Conservation (phyloP, 2,797 vertebrate species). For the Rhinatrema bivittatum region DNA sequence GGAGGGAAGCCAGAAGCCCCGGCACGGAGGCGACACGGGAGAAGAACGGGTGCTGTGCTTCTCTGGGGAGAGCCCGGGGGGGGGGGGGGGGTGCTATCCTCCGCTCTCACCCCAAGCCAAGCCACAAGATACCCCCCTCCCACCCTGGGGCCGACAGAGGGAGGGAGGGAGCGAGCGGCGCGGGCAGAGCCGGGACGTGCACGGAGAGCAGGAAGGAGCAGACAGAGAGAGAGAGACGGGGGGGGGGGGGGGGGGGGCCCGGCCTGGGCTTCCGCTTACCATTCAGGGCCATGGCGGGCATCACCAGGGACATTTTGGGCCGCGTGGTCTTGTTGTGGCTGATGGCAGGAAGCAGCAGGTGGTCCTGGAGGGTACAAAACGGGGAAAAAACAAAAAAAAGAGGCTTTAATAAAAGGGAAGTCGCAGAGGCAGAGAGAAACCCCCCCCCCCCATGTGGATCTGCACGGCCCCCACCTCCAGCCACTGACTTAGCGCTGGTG, state of each 20-base stretch:
- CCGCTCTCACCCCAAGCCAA: too few species aligned
- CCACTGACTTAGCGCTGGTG: too few species aligned
- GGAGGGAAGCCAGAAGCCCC: not conserved
- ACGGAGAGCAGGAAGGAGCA: not conserved
- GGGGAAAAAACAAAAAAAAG: too few species aligned
- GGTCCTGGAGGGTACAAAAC: slow-evolving; percentile 33
- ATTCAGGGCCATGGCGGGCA: slow-evolving; percentile 83
- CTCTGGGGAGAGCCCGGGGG: too few species aligned
- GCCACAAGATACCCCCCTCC: too few species aligned
- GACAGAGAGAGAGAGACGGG: too few species aligned
- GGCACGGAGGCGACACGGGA: not conserved
- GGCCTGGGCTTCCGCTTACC: slow-evolving; percentile 23
- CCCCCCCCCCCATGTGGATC: not conserved
- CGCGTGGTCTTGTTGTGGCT: slow-evolving; percentile 61
- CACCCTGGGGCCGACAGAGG: too few species aligned
- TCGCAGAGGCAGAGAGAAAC: not conserved
- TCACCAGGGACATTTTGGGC: slow-evolving; percentile 84
- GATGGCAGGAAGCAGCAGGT: slow-evolving; percentile 54
- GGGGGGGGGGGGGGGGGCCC: slow-evolving; percentile 45
- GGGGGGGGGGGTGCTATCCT: too few species aligned
- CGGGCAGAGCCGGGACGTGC: not conserved
- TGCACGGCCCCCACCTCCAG: not conserved
- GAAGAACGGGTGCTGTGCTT: not conserved
- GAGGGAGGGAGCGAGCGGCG: not conserved
- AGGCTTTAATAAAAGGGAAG: too few species aligned